Evolutionary conservation across 2,797 vertebrate genomes (phyloP), one percentile per base, ranked within the genome.

Genomic region (Esox lucius): DNA sequence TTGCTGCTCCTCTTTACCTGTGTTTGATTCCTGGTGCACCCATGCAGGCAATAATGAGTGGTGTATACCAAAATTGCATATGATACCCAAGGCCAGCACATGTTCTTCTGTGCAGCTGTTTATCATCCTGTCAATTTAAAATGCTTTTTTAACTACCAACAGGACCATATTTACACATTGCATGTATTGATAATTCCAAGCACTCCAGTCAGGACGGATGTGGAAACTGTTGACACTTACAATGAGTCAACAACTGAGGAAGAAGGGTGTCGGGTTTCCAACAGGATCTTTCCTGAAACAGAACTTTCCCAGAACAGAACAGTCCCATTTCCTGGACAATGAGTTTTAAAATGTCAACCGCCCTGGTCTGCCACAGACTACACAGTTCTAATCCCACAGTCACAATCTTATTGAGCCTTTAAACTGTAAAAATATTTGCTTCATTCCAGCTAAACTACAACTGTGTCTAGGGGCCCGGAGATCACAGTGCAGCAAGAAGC

Each of bases 101-200:
- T 49, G 42, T 56, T 56, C 75, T 68, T 53, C 56, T 70, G 76
- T 39, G 12, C 26, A 68, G 70, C 26, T 56, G 78, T 88, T 83
- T 75, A 78, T 90, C 79, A 83, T 73, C 42, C 65, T 80, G 80
- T 78, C 78, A 77, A 39, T 71, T 75, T 64, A 75, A 72, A 80
- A 72, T 49, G 68, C 42, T 31, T 79, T 80, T 77, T 75, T 68
- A 75, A 48, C 17, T 66, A 61, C 67, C 70, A 75, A 82, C 72
- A 75, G 65, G 49, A 75, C 56, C 56, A 66, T 15, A 46, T 70
- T 73, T 31, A 39, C n/a, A 31, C n/a, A 39, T 56, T 65, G 5
- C 68, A 39, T 24, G 31, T 80, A 73, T 74, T 75, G 74, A 83
- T 79, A 75, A 67, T 72, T 56, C 39, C 26, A 51, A 73, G 72